Base-by-base conservation (phyloP, 2,888 invertebrate genomes). In the Tetropium fuscum region DNA sequence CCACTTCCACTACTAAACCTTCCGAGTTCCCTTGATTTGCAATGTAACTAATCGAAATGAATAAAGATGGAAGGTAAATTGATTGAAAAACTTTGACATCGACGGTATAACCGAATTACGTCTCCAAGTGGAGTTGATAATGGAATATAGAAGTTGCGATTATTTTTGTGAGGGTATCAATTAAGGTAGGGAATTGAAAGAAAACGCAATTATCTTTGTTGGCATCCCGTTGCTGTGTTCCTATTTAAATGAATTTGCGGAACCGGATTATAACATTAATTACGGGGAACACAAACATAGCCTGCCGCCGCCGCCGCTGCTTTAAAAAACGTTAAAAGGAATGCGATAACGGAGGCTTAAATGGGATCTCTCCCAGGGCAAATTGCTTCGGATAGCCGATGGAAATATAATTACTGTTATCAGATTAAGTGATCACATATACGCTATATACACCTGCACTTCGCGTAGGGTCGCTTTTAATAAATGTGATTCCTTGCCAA, bases 111-210 rank as follows among this genome's bases (percentile, higher is more conserved):
- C 44, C 13, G 8, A 44, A 36, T 57, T 57, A 48, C 36, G 41
- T 36, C 11, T 36, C 34, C 22, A 49, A 57, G 57, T 49, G 34
- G 49, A 51, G 49, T 57, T 27, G 13, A 34, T 36, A 36, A 57
- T 25, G 38, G 36, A 57, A 57, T 34, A 34, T 34, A 34, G 13
- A 34, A 34, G 49, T 57, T 49, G 30, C 10, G 41, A 51, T 44
- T 57, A 36, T 44, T 49, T 57, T 44, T 49, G 40, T 34, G 34
- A 34, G 32, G 34, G 48, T 51, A 57, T 51, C 43, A 57, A 57
- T 57, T 57, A 44, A 25, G 36, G 22, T 44, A 25, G 44, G 44
- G 27, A 57, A 57, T 57, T 49, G 38, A 49, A 49, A 57, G 36
- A 30, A 48, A 49, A 57, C 44, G 49, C 34, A 48, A 57, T 57